Base-by-base conservation (phyloP, 1,140 invertebrate genomes). In the Scylla paramamosain region DNA sequence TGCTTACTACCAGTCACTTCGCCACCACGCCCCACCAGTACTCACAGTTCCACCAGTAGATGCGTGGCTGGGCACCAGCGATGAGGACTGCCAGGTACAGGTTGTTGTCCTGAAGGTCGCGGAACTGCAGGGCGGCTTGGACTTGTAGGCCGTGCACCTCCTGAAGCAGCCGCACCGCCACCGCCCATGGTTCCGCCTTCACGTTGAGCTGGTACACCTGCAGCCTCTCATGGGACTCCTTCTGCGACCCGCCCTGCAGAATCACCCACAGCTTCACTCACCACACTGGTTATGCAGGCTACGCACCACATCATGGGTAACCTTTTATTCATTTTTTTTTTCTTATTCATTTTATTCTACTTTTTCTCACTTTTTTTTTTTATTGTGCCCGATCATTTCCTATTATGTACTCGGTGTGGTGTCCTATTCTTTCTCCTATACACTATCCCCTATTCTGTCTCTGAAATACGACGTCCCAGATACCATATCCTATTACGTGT, bases 1-100 rank as follows among this genome's bases (percentile, higher is more conserved):
- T n/a, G 39, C 39, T 39, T 39, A 39, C 39, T 39, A 39, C 39
- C 6, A 39, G 39, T 2, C 39, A 39, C 39, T n/a, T n/a, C n/a
- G n/a, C n/a, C n/a, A n/a, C n/a, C n/a, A n/a, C n/a, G n/a, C n/a
- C 39, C 39, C 20, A 77, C n/a, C 20, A 77, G 20, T 7, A 77
- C 67, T 77, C 67, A 77, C 67, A n/a, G 67, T 77, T 77, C 67
- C 67, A 77, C n/a, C 20, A n/a, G 67, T 77, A 77, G n/a, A 77
- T 25, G 67, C 8, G 8, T 2, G n/a, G 67, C 25, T 25, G 16
- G 4, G 67, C 25, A 8, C 6, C 20, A 20, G 67, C n/a, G 67
- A 1, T 77, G n/a, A 77, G 67, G 67, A 77, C 20, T n/a, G 67
- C 67, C 67, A 77, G 25, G 67, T 77, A 77, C 20, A 12, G 67